Base-by-base conservation (phyloP, 2,888 invertebrate genomes). In the Fissipunctia ypsillon region DNA sequence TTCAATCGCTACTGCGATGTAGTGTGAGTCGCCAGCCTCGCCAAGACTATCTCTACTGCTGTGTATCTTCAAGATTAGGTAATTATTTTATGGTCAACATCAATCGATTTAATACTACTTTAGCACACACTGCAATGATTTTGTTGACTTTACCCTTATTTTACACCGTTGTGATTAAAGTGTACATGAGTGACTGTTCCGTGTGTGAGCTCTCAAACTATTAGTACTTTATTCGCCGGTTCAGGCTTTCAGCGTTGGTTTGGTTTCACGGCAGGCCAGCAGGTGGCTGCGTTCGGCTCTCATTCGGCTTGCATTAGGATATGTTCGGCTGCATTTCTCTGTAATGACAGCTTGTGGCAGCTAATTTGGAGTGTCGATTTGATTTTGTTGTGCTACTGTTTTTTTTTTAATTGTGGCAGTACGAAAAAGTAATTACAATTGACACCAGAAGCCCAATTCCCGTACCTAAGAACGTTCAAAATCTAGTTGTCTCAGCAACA, bases 221-320 rank as follows among this genome's bases (percentile, higher is more conserved):
- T 45, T 25, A n/a, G 38, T 31, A 43, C 35, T 43, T 22, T 80
- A 60, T 60, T 25, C 76, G 28, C 59, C 65, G 74, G 43, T 73
- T 59, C 41, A 50, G 28, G 67, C 41, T 59, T 45, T 48, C 52
- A 38, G 19, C 28, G 50, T 43, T 54, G 56, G 56, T 45, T 59
- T 56, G 38, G n/a, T 35, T 43, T 10, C 43, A 28, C 52, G 61
- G 19, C 16, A 38, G 50, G 61, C 45, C 56, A 38, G 6, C 38
- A 56, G 12, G 38, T 31, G 19, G 25, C 16, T 52, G 22, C 22
- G 28, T 41, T 64, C 59, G 43, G 43, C 38, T 63, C 19, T 7
- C 45, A n/a, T 38, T 69, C 31, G 43, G 68, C 50, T 66, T 65
- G 0, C 66, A 16, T 71, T 72, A n/a, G 60, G 35, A 14, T 28